These are phyloP conservation scores for Laothoe populi DNA, from an alignment of 2,888 invertebrate genomes.

Conservation along the genomic window DNA sequence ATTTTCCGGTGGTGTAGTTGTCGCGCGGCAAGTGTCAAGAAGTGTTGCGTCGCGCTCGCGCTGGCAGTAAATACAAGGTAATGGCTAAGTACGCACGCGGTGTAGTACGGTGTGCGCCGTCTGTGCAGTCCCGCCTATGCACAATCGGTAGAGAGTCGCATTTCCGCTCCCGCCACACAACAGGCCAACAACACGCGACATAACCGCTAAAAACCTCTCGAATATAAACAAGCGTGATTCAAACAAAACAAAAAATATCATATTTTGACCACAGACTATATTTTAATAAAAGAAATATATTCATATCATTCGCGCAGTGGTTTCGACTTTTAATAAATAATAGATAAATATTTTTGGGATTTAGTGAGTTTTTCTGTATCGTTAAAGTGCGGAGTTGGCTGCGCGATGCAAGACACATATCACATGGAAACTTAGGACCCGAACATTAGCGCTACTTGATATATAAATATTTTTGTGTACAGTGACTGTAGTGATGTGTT, in stretches of 20 bases:
- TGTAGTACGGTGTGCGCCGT: constrained; percentile 83
- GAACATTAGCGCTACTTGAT: constrained; percentile 58
- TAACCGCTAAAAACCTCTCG: constrained; percentile 77
- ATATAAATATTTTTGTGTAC: constrained; percentile 68
- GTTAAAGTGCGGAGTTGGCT: constrained; percentile 52
- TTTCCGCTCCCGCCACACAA: constrained; percentile 71
- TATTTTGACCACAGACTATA: constrained; percentile 75
- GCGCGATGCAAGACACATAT: constrained; percentile 77
- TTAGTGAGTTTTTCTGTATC: constrained; percentile 67
- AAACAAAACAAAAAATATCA: constrained; percentile 46
- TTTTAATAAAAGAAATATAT: constrained; percentile 70
- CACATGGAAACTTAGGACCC: constrained; percentile 82
- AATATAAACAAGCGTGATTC: constrained; percentile 61
- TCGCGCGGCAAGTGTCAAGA: constrained; percentile 65
- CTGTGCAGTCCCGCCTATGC: constrained; percentile 85
- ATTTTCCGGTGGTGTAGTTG: not conserved
- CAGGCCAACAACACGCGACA: constrained; percentile 76
- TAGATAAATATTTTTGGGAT: constrained; percentile 65
- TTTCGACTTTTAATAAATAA: constrained; percentile 37
- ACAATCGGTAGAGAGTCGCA: constrained; percentile 81
- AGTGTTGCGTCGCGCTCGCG: constrained; percentile 51
- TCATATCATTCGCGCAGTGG: constrained; percentile 75
- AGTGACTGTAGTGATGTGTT: constrained; percentile 75
- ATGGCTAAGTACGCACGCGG: constrained; percentile 85
- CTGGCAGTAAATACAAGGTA: constrained; percentile 85